phyloP scores from a whole-genome alignment of 2,888 invertebrate genomes.

The Lymantria monacha region DNA sequence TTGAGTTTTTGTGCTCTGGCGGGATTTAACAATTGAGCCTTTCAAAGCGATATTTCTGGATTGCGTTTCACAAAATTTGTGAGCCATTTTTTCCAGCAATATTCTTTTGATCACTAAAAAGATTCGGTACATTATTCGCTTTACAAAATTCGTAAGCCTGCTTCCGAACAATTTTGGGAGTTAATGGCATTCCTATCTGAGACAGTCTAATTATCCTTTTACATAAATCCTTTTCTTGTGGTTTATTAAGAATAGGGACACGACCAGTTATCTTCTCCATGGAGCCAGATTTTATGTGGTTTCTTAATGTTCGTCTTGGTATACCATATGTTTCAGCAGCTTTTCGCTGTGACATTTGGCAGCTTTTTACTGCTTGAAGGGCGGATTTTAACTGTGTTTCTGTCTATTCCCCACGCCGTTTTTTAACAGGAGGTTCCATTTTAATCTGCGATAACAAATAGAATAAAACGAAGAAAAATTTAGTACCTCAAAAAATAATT shows the following conservation, averaged over 20 bases:
- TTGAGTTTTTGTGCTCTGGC: constrained; percentile 20
- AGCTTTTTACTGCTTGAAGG: neutral
- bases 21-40: constrained; percentile 16
- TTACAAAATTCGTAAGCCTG: constrained; percentile 19
- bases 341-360: neutral
- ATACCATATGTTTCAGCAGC: constrained; percentile 3
- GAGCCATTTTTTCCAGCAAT: constrained; percentile 12
- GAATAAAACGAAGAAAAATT: neutral
- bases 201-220: constrained; percentile 12
- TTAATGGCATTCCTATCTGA: constrained; percentile 17
- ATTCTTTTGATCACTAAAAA: constrained; percentile 6
- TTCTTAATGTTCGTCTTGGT: constrained; percentile 2
- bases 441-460: no score
- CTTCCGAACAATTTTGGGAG: constrained; percentile 15
- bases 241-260: constrained; percentile 5
- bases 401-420: constrained; percentile 1
- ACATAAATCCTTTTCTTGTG: constrained; percentile 17
- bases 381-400: constrained; percentile 1
- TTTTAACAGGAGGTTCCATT: neutral
- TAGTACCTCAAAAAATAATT: neutral
- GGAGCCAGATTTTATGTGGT: constrained; percentile 7
- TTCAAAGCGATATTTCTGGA: constrained; percentile 8
- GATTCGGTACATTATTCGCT: constrained; percentile 11
- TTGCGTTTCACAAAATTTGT: constrained; percentile 12
- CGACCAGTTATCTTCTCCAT: constrained; percentile 4